Percentiles rank a stretch among this genome's conserved stretches.
Conservation (phyloP, 2,797 vertebrate genomes). For the Mycteria americana region DNA sequence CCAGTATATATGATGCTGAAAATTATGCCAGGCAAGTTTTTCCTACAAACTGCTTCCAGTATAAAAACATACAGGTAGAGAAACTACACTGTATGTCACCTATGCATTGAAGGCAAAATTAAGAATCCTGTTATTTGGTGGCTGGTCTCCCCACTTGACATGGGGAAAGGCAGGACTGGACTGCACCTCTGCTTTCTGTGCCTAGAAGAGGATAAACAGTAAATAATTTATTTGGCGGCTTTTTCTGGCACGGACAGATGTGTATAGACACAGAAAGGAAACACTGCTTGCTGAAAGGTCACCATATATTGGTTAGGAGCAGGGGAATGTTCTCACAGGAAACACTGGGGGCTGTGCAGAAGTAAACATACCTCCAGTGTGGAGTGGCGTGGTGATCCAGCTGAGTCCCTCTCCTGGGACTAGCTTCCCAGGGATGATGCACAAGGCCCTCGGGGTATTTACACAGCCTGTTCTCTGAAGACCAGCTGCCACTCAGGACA, state of each 20-base stretch:
- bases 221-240: slow-evolving; percentile 17
- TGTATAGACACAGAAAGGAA: slow-evolving; percentile 29
- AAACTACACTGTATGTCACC: background rate
- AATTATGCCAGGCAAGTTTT: background rate
- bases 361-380: slow-evolving; percentile 64
- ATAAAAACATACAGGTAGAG: background rate
- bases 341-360: slow-evolving; percentile 29
- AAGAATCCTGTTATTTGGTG: background rate
- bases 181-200: background rate
- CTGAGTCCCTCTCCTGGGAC: background rate
- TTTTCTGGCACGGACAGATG: slow-evolving; percentile 20
- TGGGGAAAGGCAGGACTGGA: background rate
- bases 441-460: slow-evolving; percentile 48
- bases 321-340: slow-evolving; percentile 61
- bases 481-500: slow-evolving; percentile 54
- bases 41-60: background rate
- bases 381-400: background rate
- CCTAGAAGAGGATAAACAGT: background rate
- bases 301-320: slow-evolving; percentile 49
- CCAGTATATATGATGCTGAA: background rate
- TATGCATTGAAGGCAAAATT: background rate
- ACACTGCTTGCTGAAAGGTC: slow-evolving; percentile 33
- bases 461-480: slow-evolving; percentile 48
- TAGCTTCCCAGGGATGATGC: slow-evolving; percentile 52
- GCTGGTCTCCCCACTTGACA: fast-evolving